Conservation (phyloP, 2,113 vertebrate genomes). For the Stegastes partitus region DNA sequence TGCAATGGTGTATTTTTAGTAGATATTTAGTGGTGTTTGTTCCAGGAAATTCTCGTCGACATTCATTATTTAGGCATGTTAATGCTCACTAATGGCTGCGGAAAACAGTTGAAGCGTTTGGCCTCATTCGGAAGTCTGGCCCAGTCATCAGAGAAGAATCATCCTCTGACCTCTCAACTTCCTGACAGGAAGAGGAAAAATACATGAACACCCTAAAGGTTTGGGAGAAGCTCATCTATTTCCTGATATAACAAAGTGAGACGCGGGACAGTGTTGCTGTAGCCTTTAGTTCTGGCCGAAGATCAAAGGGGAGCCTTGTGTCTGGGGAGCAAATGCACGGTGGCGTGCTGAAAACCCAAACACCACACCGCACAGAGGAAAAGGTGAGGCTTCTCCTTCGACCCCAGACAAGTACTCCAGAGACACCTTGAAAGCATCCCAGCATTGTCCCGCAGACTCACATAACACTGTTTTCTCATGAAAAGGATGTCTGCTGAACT, state of each 20-base stretch:
- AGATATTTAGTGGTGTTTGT: slow-evolving; percentile 6
- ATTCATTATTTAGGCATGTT: slow-evolving; percentile 61
- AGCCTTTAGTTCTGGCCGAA: slow-evolving; percentile 62
- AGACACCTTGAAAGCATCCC: slow-evolving; percentile 68
- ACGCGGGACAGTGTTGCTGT: slow-evolving; percentile 56
- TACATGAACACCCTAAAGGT: slow-evolving; percentile 63
- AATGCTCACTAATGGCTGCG: slow-evolving; percentile 54
- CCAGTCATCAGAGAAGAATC: slow-evolving; percentile 30
- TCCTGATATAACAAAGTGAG: slow-evolving; percentile 78
- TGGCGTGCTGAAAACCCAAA: slow-evolving; percentile 55
- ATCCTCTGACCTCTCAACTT: slow-evolving; percentile 62
- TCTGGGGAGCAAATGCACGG: slow-evolving; percentile 59
- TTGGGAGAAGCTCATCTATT: slow-evolving; percentile 76
- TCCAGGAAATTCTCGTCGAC: slow-evolving; percentile 4
- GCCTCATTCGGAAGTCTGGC: slow-evolving; percentile 36
- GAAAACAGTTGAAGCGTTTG: slow-evolving; percentile 2
- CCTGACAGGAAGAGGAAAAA: slow-evolving; percentile 68
- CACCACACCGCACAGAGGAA: slow-evolving; percentile 65
- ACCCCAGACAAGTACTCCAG: slow-evolving; percentile 39
- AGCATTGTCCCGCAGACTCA: slow-evolving; percentile 49
- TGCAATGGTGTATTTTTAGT: slow-evolving; percentile 42
- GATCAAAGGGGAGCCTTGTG: slow-evolving; percentile 65
- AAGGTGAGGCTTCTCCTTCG: slow-evolving; percentile 68
- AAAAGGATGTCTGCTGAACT: slow-evolving; percentile 1
- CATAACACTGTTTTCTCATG: slow-evolving; percentile 17